Evolutionary conservation across 2,113 vertebrate species (phyloP).

Genomic region (Nothocercus nigrocapillus): DNA sequence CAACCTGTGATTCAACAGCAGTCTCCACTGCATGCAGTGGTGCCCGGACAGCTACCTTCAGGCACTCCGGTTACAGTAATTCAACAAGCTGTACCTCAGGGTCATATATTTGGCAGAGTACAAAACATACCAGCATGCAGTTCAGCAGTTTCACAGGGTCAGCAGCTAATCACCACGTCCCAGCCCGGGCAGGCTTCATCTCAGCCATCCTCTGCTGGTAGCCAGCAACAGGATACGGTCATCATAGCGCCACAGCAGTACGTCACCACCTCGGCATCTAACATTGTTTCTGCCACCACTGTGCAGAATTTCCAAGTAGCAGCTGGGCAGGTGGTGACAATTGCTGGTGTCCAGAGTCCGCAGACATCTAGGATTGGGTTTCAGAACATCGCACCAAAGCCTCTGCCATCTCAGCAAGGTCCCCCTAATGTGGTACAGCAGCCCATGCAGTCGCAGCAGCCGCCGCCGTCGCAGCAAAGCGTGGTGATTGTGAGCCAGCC

Average conservation of each 20-base stretch:
- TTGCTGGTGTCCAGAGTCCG: conserved; percentile 85
- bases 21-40: conserved; percentile 81
- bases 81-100: conserved; percentile 91
- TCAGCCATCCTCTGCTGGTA: conserved; percentile 80
- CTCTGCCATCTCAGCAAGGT: conserved; percentile 86
- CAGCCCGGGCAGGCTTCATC: conserved; percentile 78
- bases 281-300: conserved; percentile 84
- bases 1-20: conserved; percentile 86
- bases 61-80: conserved; percentile 93
- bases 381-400: conserved; percentile 98
- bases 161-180: conserved; percentile 84
- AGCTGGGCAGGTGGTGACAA: conserved; percentile 85
- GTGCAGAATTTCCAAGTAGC: conserved; percentile 90
- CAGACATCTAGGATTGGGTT: conserved; percentile 91
- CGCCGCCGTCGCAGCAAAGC: conserved; percentile 86
- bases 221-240: conserved; percentile 86
- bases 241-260: conserved; percentile 86
- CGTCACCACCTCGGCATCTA: conserved; percentile 81
- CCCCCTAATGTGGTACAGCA: conserved; percentile 79
- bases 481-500: conserved; percentile 93
- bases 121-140: conserved; percentile 90
- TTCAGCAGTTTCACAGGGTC: conserved; percentile 84
- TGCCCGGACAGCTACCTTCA: conserved; percentile 86
- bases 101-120: conserved; percentile 93
- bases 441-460: conserved; percentile 78